Percentiles rank a stretch among this genome's conserved stretches.
phyloP scores from a whole-genome alignment of 1,140 invertebrate species.

The Eulimnadia texana region DNA sequence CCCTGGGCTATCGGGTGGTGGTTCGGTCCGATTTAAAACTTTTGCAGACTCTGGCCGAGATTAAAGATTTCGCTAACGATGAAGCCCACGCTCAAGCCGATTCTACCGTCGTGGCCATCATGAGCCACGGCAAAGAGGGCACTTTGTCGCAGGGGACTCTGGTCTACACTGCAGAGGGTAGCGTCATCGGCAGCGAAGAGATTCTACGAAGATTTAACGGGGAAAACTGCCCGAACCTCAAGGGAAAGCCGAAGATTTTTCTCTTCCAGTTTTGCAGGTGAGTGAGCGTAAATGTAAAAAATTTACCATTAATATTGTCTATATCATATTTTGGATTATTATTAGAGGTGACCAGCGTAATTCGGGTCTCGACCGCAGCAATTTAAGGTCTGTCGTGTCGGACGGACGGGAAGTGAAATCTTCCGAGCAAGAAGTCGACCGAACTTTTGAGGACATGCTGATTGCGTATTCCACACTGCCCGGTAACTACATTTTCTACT shows the following conservation, averaged over 20 bases:
- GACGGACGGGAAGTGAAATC: too few relatives aligned
- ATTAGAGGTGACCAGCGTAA: conserved; percentile 14
- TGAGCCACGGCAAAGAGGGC: conserved; percentile 37
- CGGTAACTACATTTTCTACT: conserved; percentile 24
- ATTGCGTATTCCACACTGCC: conserved; percentile 48
- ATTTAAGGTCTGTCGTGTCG: too few relatives aligned
- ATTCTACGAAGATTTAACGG: conserved; percentile 45
- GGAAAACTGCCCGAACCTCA: conserved; percentile 38
- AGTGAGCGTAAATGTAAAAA: neutral
- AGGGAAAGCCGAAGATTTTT: conserved; percentile 58
- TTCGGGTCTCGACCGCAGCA: too few relatives aligned
- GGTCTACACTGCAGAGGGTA: conserved; percentile 30
- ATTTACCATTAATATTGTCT: conserved; percentile 6
- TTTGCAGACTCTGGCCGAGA: neutral
- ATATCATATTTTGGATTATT: conserved; percentile 3
- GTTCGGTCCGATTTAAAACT: neutral
- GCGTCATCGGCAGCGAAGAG: conserved; percentile 28
- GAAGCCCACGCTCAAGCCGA: conserved; percentile 23
- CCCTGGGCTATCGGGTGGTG: conserved; percentile 8
- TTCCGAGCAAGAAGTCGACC: conserved; percentile 17
- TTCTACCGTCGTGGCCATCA: conserved; percentile 40
- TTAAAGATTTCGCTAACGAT: neutral
- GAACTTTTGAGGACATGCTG: conserved; percentile 44
- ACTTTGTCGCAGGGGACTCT: conserved; percentile 3
- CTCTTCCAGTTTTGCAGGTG: conserved; percentile 59